A percentile compares a stretch with the other conserved stretches of the same genome.
phyloP scores from a whole-genome alignment of 1,140 invertebrate species.

The Drosophila quadrilineata region DNA sequence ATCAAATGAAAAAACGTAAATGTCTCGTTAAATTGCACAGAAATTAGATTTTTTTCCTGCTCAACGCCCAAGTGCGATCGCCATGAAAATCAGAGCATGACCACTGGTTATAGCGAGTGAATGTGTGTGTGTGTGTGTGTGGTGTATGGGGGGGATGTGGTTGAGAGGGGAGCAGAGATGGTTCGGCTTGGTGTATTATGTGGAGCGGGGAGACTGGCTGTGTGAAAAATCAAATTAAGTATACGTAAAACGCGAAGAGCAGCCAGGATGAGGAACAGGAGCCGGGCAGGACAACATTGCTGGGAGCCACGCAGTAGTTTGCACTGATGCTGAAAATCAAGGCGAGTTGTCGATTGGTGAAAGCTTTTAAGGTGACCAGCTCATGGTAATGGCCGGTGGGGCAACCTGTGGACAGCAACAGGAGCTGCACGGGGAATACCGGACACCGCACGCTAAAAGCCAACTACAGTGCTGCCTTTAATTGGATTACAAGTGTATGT shows the following conservation, averaged over 20 bases:
- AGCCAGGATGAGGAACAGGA: constrained; percentile 38
- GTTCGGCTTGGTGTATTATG: constrained; percentile 1
- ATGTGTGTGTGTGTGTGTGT: constrained; percentile 14
- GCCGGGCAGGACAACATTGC: constrained; percentile 28
- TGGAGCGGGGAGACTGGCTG: constrained; percentile 22
- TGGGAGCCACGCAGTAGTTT: constrained; percentile 31
- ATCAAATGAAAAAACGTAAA: constrained; percentile 81
- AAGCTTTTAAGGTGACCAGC: constrained; percentile 75
- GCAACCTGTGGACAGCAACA: not conserved
- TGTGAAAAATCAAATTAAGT: constrained; percentile 79
- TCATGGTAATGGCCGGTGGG: constrained; percentile 34
- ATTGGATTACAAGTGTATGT: constrained; percentile 75
- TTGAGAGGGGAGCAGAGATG: too few species aligned
- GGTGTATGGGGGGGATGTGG: not conserved
- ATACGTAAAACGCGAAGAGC: constrained; percentile 74
- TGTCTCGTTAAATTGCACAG: constrained; percentile 80
- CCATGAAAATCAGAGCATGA: constrained; percentile 74
- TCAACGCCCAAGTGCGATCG: constrained; percentile 30
- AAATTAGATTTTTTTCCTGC: constrained; percentile 73
- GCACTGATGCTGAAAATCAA: constrained; percentile 70
- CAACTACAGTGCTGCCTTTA: constrained; percentile 78
- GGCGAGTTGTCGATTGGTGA: constrained; percentile 78
- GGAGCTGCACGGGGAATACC: constrained; percentile 2
- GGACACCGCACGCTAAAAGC: constrained; percentile 68
- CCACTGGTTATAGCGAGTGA: constrained; percentile 49